These are phyloP conservation scores for Cyclargus thomasi DNA, from an alignment of 1,140 invertebrate species.

Conservation along the genomic window DNA sequence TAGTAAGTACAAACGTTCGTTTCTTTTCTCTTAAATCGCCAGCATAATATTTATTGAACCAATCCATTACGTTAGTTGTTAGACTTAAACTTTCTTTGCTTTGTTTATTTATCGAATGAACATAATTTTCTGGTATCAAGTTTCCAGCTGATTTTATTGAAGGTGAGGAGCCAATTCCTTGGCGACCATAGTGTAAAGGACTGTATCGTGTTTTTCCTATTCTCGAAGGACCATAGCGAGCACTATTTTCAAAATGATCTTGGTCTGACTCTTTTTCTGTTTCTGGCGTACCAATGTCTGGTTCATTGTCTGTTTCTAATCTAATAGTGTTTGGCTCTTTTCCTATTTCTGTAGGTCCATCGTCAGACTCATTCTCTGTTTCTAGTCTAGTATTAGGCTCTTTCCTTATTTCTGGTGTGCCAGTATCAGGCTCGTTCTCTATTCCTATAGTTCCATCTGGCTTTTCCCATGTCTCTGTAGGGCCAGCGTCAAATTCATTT, in stretches of 20 bases:
- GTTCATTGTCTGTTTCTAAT: background rate
- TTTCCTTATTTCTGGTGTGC: too few species aligned
- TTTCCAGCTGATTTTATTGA: background rate
- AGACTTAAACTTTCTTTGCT: background rate
- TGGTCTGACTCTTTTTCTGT: background rate
- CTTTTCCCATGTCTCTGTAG: too few species aligned
- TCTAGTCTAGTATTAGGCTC: too few species aligned
- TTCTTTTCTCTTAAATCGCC: conserved; percentile 25
- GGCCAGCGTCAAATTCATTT: background rate
- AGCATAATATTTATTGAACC: conserved; percentile 36
- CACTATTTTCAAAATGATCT: too few species aligned
- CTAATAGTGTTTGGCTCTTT: background rate
- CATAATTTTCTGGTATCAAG: background rate
- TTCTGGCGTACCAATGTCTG: background rate
- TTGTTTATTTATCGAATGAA: background rate
- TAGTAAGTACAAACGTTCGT: conserved; percentile 34
- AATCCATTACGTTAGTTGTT: conserved; percentile 37
- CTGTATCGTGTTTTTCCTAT: too few species aligned
- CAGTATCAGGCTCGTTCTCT: too few species aligned
- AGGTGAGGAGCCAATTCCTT: too few species aligned
- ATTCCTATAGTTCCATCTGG: too few species aligned
- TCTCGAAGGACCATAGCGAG: too few species aligned
- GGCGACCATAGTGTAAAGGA: background rate
- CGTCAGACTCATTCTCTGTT: too few species aligned
- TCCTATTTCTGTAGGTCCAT: too few species aligned